A percentile compares a stretch with the other conserved stretches of the same genome.
These are phyloP conservation scores for Muscidifurax raptorellus DNA, from an alignment of 1,140 invertebrate species.

Conservation along the genomic window DNA sequence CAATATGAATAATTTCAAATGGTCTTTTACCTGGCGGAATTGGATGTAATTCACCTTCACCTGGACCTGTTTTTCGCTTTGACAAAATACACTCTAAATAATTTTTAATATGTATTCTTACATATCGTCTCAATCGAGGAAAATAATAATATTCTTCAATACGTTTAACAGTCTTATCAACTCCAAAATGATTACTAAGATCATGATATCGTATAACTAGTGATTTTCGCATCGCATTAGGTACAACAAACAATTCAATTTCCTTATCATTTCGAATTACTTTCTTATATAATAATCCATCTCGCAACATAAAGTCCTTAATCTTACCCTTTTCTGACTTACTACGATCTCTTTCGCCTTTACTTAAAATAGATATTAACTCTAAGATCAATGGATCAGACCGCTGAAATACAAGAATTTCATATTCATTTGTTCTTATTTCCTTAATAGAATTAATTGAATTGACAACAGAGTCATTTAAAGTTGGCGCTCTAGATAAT, in stretches of 20 bases:
- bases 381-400: not conserved
- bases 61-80: not conserved
- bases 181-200: not conserved
- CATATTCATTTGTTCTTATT: not conserved
- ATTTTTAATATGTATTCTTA: not conserved
- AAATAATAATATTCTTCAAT: constrained; percentile 7
- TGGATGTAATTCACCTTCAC: not conserved
- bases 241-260: constrained; percentile 6
- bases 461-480: not conserved
- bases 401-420: constrained; percentile 24
- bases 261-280: not conserved
- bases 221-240: not conserved
- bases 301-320: constrained; percentile 19
- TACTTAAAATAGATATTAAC: not conserved
- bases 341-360: not conserved
- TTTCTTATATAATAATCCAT: constrained; percentile 33
- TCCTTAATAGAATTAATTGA: not conserved
- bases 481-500: not conserved
- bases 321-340: not conserved
- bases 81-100: not conserved
- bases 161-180: not conserved
- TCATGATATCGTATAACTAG: constrained; percentile 5
- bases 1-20: not conserved
- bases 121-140: not conserved
- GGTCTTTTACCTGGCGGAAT: not conserved